A percentile compares a stretch with the other conserved stretches of the same genome.
phyloP scores from a whole-genome alignment of 2,113 vertebrate species.

The Anguilla rostrata region DNA sequence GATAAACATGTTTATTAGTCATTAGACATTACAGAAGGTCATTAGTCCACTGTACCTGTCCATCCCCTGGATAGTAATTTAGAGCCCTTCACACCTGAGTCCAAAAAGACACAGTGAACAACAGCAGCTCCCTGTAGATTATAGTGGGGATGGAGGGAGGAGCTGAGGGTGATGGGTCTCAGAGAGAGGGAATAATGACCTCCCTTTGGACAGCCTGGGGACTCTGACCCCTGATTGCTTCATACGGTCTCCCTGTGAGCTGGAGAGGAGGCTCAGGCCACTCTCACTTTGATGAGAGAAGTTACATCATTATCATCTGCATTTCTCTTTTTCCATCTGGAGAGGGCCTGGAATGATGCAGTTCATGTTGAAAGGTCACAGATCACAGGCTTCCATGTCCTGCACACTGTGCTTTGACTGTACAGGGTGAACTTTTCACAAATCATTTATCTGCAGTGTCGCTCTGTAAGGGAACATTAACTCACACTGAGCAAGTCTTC shows the following conservation, averaged over 20 bases:
- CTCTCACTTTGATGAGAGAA: background rate
- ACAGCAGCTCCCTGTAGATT: conserved; percentile 15
- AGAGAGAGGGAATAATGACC: conserved; percentile 10
- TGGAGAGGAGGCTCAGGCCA: background rate
- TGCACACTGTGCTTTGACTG: background rate
- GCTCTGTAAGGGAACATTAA: no score
- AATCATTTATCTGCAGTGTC: no score
- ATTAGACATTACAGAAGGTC: conserved; percentile 20
- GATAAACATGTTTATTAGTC: conserved; percentile 21
- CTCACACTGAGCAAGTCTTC: no score
- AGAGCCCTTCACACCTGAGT: conserved; percentile 1
- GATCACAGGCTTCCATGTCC: background rate
- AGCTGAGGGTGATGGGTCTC: background rate
- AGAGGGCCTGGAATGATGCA: background rate
- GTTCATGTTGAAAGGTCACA: background rate
- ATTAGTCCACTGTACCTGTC: conserved; percentile 19
- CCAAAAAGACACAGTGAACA: conserved; percentile 14
- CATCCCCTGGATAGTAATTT: conserved; percentile 23
- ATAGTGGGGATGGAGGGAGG: background rate
- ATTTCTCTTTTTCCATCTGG: background rate
- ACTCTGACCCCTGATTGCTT: background rate
- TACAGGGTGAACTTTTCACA: background rate
- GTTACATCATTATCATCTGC: background rate
- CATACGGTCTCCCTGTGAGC: background rate
- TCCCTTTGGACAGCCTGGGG: background rate